These are phyloP conservation scores for Geodia barretti DNA, from an alignment of 37 sponge, comb jelly and placozoan species.

Conservation along the genomic window DNA sequence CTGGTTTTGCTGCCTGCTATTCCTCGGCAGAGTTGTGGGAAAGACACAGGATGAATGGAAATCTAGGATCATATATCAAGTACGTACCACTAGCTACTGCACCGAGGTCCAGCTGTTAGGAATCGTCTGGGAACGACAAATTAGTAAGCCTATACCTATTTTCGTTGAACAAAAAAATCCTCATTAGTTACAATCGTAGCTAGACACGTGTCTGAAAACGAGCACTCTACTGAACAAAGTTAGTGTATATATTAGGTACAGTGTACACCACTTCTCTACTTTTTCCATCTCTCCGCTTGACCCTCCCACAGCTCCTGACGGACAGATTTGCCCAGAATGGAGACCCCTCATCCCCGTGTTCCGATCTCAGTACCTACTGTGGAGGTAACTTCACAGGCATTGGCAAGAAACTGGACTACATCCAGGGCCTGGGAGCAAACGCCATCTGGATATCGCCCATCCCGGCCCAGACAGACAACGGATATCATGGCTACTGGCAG, in stretches of 20 bases:
- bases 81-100: too few species aligned
- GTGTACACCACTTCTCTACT: neutral
- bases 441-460: constrained; percentile 70
- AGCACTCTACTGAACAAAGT: too few species aligned
- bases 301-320: constrained; percentile 56
- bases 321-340: constrained; percentile 69
- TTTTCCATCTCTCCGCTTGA: neutral
- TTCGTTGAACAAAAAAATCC: too few species aligned
- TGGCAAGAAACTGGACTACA: constrained; percentile 43
- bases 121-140: too few species aligned
- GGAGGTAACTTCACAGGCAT: constrained; percentile 23
- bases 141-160: too few species aligned
- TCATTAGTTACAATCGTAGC: too few species aligned
- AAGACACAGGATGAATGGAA: constrained; percentile 70
- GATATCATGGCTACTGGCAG: constrained; percentile 92
- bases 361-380: constrained; percentile 35
- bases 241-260: too few species aligned
- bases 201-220: too few species aligned
- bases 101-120: too few species aligned
- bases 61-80: constrained; percentile 79
- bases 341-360: constrained; percentile 16
- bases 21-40: neutral
- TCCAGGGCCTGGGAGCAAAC: constrained; percentile 34
- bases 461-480: constrained; percentile 63
- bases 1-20: neutral